Evolutionary conservation across 2,888 invertebrate genomes (phyloP), one percentile per base, ranked within the genome.

Genomic region (Lithodes maja): DNA sequence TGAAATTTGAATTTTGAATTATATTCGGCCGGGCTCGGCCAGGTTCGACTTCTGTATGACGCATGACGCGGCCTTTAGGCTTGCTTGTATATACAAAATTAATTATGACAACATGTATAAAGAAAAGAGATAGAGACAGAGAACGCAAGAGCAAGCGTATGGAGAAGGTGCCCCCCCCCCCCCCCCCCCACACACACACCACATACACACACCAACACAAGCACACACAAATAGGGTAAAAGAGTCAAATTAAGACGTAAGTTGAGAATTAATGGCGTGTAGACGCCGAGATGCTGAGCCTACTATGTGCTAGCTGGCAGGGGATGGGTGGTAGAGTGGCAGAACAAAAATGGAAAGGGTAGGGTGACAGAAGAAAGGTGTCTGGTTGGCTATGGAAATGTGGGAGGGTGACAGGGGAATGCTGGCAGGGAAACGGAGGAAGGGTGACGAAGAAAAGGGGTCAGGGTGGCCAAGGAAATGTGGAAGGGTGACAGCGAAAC

Each of bases 241-340:
- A 71, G 71, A n/a, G 71, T 12, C 15, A 71, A 71, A 71, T 71
- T 71, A 71, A 71, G 71, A 71, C 71, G 71, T 71, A 17, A 17
- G 71, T 71, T 71, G 71, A 71, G 71, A 17, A 17, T 71, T 15
- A 71, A 71, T 71, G 71, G 71, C n/a, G 71, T 71, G 71, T 71
- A 17, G 12, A 3, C n/a, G n/a, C 15, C n/a, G n/a, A 71, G 71
- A 15, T n/a, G 71, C 71, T 71, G 71, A 17, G 71, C 71, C 71
- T 71, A 71, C 71, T 15, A n/a, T 3, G 71, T 71, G 71, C 9
- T 12, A 61, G 71, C 71, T n/a, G 17, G 71, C 71, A 71, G 15
- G 68, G 9, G 15, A 61, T 7, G 9, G 15, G 15, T 7, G 9
- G 15, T 12, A 2, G 9, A 61, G 68, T 61, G 68, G 68, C 68